Evolutionary conservation across 1,140 invertebrate species (phyloP).

Genomic region (Meloidogyne hapla): DNA sequence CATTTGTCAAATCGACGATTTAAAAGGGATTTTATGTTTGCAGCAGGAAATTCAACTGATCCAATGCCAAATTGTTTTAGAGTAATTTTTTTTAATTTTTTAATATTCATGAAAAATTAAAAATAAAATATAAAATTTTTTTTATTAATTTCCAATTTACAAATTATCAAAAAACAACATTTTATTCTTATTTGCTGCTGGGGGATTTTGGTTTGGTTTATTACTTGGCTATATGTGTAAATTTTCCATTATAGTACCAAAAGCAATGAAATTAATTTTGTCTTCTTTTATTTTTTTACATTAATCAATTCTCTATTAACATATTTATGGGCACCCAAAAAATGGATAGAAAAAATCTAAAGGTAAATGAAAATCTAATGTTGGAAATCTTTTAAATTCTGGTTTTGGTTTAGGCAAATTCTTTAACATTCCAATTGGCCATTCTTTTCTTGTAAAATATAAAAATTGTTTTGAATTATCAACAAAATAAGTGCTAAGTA

Average conservation of each 20-base stretch:
- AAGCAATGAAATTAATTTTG: too few relatives aligned
- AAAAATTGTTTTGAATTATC: neutral
- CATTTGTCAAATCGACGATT: constrained; percentile 31
- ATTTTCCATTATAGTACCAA: too few relatives aligned
- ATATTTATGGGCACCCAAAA: constrained; percentile 35
- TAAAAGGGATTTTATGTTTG: constrained; percentile 61
- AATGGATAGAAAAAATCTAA: constrained; percentile 39
- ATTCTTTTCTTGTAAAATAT: neutral
- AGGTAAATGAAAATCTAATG: constrained; percentile 24
- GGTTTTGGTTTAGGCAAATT: neutral
- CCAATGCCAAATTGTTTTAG: constrained; percentile 59
- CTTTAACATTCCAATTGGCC: neutral
- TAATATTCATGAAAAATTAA: too few relatives aligned
- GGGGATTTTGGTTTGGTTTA: too few relatives aligned
- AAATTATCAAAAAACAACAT: too few relatives aligned
- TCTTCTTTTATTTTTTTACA: too few relatives aligned
- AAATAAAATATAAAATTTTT: too few relatives aligned
- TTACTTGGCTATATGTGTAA: too few relatives aligned
- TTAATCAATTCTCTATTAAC: too few relatives aligned
- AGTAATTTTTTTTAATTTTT: constrained; percentile 30
- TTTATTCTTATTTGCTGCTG: too few relatives aligned
- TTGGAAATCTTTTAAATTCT: constrained; percentile 28
- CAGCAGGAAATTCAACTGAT: constrained; percentile 50
- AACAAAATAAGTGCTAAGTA: neutral
- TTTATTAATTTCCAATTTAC: too few relatives aligned